Evolutionary conservation across 2,888 invertebrate genomes (phyloP), one percentile per base, ranked within the genome.

Genomic region (Boloria euphrosyne): DNA sequence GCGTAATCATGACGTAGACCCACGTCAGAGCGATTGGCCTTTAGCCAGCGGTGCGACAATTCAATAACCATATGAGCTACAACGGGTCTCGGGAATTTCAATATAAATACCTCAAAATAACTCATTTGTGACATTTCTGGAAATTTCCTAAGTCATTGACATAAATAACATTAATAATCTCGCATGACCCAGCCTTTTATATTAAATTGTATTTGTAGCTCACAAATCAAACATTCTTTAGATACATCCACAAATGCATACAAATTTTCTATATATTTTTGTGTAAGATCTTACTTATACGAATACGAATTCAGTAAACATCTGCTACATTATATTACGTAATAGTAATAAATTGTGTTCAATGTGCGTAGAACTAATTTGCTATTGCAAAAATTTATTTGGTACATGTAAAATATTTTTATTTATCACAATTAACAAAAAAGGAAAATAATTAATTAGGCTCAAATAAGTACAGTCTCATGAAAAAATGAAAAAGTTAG

Each of bases 1-100:
- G 46, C 60, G 55, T 66, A 60, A 63, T 17, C 49, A 44, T 71
- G 71, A 71, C 71, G 69, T 66, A 49, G 47, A 13, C n/a, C 31
- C 57, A 63, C 69, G 67, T 65, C 65, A 65, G 22, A 44, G 44
- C 62, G 17, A 27, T 68, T 69, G 71, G 71, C 65, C 13, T 7
- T 13, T n/a, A 44, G 71, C 69, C 71, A 71, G 62, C 51, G 52
- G 38, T 63, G 69, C 67, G 69, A 71, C 49, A 67, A 71, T 65
- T 69, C 67, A 71, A 71, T 71, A 71, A 44, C 43, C 27, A 50
- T 58, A 62, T 51, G 31, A 38, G 18, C 60, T 47, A 57, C 46
- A 22, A 53, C 14, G 17, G n/a, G 14, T 50, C n/a, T 44, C 6
- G 4, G 47, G 46, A 51, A 59, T 58, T 27, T 59, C 27, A 51